Conservation (phyloP, 2,888 invertebrate species). For the Hemistola chrysoprasaria region DNA sequence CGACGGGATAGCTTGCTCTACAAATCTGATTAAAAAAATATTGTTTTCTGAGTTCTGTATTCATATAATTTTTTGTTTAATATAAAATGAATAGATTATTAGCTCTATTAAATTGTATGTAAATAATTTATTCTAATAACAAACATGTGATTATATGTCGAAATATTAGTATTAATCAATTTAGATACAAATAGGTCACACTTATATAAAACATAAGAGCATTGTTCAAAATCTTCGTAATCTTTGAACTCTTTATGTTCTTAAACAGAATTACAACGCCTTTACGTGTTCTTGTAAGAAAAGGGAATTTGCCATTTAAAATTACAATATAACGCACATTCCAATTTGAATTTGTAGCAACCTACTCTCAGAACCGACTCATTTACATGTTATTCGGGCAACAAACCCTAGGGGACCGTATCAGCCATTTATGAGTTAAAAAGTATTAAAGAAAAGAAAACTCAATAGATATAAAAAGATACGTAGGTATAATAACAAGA, state of each 20-base stretch:
- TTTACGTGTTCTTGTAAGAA: conserved; percentile 29
- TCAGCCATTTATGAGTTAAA: conserved; percentile 79
- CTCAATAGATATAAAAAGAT: conserved; percentile 75
- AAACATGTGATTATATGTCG: no score
- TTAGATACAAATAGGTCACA: no score
- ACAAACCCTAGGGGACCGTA: conserved; percentile 78
- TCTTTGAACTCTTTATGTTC: conserved; percentile 22
- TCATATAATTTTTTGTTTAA: no score
- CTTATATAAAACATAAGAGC: no score
- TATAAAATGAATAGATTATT: no score
- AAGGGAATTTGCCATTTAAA: conserved; percentile 38
- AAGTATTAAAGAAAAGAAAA: conserved; percentile 81
- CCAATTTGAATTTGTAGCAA: conserved; percentile 64
- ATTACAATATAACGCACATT: conserved; percentile 53
- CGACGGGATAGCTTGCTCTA: no score
- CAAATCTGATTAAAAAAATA: no score
- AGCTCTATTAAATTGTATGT: no score
- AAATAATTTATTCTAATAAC: no score
- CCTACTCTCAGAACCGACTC: conserved; percentile 58
- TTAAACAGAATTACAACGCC: conserved; percentile 34
- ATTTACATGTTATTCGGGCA: conserved; percentile 81
- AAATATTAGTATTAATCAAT: no score
- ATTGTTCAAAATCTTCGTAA: no score
- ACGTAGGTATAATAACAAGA: conserved; percentile 69
- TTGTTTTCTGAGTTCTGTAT: no score